Evolutionary conservation across 2,113 vertebrate genomes (phyloP).

Genomic region (Addax nasomaculatus): DNA sequence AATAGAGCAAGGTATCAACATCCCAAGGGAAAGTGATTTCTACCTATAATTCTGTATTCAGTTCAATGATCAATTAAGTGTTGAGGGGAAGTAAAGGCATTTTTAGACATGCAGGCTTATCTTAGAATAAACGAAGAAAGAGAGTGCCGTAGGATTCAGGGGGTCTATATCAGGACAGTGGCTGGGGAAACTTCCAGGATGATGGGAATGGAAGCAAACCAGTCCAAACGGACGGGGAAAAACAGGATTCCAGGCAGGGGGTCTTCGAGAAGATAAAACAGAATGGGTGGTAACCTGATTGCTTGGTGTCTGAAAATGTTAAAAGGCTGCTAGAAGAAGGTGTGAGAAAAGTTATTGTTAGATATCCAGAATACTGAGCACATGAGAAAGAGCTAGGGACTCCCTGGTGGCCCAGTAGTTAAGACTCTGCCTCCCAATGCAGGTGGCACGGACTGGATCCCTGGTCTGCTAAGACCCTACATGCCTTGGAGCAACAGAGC

Average conservation of each 20-base stretch:
- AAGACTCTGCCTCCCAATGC: not conserved
- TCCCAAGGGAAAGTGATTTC: not conserved
- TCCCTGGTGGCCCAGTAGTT: not conserved
- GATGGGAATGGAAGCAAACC: not conserved
- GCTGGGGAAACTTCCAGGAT: not conserved
- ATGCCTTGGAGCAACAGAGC: not conserved
- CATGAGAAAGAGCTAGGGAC: not conserved
- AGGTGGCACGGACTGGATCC: not conserved
- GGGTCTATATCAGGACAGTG: not conserved
- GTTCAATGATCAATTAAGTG: constrained; percentile 10
- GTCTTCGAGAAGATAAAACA: rapidly evolving
- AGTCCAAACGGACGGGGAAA: not conserved
- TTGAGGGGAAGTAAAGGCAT: not conserved
- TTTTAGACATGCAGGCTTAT: not conserved
- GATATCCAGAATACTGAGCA: not conserved
- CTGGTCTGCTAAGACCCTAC: not conserved
- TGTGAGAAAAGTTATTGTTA: not conserved
- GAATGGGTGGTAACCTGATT: not conserved
- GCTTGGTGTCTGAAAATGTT: not conserved
- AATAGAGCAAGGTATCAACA: not conserved
- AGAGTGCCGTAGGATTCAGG: not conserved
- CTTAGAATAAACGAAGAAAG: not conserved
- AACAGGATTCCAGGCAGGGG: not conserved
- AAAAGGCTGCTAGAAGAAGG: not conserved
- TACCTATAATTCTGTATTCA: not conserved